Percentiles rank a stretch among this genome's conserved stretches.
These are phyloP conservation scores for Noctua comes DNA, from an alignment of 2,888 invertebrate genomes.

Conservation along the genomic window DNA sequence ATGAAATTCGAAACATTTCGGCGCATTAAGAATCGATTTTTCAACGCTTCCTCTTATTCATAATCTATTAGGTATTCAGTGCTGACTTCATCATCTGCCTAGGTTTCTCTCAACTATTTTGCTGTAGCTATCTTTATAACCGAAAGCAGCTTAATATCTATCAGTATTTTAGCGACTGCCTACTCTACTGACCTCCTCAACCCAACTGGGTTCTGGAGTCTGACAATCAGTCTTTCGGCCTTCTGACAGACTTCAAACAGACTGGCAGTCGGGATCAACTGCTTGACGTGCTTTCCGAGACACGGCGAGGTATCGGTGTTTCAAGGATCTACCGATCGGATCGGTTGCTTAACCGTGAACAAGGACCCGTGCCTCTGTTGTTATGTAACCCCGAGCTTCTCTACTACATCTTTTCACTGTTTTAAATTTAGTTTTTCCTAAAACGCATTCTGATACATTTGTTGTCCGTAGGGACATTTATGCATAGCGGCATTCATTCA, in stretches of 20 bases:
- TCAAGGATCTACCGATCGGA: neutral
- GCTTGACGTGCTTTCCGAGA: neutral
- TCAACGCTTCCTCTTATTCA: neutral
- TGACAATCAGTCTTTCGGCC: neutral
- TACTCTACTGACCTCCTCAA: neutral
- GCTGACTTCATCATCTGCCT: neutral
- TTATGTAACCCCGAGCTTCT: neutral
- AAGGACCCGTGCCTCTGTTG: neutral
- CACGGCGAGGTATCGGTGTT: neutral
- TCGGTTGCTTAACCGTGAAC: neutral
- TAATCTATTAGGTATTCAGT: neutral
- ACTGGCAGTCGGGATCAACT: neutral
- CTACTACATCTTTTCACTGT: neutral
- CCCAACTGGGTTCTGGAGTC: neutral
- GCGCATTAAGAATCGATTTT: neutral
- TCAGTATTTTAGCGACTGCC: neutral
- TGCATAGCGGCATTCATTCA: slow-evolving; percentile 26
- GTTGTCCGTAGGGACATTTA: neutral
- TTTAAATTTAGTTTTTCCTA: neutral
- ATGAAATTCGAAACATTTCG: neutral
- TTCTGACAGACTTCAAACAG: neutral
- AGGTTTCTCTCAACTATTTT: neutral
- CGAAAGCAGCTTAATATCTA: neutral
- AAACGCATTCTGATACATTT: slow-evolving; percentile 18
- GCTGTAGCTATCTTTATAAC: neutral